These are phyloP conservation scores for Caenorhabditis remanei DNA, from an alignment of 1,140 invertebrate species.

Conservation along the genomic window DNA sequence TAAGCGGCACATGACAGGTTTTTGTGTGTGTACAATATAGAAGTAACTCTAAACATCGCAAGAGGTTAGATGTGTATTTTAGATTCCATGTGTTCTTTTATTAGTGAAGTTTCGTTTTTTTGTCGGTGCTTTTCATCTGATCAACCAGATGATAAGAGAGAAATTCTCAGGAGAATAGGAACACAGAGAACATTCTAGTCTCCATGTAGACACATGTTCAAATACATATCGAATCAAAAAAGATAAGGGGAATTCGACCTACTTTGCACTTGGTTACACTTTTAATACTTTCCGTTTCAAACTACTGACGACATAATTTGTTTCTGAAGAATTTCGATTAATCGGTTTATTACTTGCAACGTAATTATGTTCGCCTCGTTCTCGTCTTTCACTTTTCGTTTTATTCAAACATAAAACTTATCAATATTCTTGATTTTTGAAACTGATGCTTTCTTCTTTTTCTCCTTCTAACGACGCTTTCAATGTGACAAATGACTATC, in stretches of 20 bases:
- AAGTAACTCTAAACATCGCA: background rate
- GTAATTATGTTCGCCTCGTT: background rate
- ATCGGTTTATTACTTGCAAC: conserved; percentile 10
- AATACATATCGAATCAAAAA: background rate
- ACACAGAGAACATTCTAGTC: background rate
- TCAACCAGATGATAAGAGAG: too few relatives aligned
- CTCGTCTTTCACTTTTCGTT: background rate
- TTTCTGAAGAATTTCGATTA: background rate
- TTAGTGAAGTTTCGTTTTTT: background rate
- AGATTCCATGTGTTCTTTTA: background rate
- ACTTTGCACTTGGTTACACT: conserved; percentile 14
- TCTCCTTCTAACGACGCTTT: background rate
- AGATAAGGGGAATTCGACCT: background rate
- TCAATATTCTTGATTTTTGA: too few relatives aligned
- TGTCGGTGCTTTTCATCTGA: too few relatives aligned
- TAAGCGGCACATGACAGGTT: conserved; percentile 12
- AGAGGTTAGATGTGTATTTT: background rate
- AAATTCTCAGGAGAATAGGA: background rate
- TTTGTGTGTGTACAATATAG: conserved; percentile 1
- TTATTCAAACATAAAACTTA: too few relatives aligned
- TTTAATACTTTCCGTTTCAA: background rate
- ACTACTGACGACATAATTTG: background rate
- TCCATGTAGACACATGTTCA: background rate
- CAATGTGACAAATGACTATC: conserved; percentile 23
- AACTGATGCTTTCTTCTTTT: background rate